These are phyloP conservation scores for Drosophila obscura DNA, from an alignment of 1,140 invertebrate species.

Conservation along the genomic window DNA sequence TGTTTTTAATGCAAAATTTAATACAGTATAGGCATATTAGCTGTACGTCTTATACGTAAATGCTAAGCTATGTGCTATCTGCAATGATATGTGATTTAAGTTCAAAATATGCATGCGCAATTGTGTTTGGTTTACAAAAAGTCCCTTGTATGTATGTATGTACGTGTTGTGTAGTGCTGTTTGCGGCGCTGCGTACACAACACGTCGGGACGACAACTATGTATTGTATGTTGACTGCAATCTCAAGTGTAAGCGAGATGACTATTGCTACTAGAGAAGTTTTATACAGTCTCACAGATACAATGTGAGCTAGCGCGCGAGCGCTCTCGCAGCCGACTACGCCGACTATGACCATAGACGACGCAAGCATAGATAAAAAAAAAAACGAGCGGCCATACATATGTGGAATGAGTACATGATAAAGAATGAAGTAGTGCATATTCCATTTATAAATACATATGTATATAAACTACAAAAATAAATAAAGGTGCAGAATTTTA, in stretches of 20 bases:
- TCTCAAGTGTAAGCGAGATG: constrained; percentile 59
- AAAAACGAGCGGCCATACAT: constrained; percentile 34
- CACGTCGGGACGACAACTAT: constrained; percentile 37
- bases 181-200: constrained; percentile 53
- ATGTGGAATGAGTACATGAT: constrained; percentile 41
- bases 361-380: constrained; percentile 54
- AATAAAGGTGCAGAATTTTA: constrained; percentile 28
- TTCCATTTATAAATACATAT: constrained; percentile 17
- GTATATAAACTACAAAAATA: constrained; percentile 11
- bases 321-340: constrained; percentile 38
- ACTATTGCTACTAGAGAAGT: constrained; percentile 47
- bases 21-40: constrained; percentile 43
- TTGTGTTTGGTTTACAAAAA: constrained; percentile 32
- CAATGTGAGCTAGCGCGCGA: constrained; percentile 49
- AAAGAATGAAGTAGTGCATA: constrained; percentile 44
- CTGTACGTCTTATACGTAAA: constrained; percentile 31
- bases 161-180: constrained; percentile 48
- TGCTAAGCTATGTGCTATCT: too few relatives aligned
- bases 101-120: constrained; percentile 38
- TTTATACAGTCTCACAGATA: constrained; percentile 38
- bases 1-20: constrained; percentile 47
- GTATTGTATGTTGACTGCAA: constrained; percentile 42
- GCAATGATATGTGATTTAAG: constrained; percentile 16
- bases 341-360: constrained; percentile 39
- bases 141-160: constrained; percentile 51